Evolutionary conservation across 2,797 vertebrate species (phyloP), one percentile per base, ranked within the genome.

Genomic region (Zalophus californianus): DNA sequence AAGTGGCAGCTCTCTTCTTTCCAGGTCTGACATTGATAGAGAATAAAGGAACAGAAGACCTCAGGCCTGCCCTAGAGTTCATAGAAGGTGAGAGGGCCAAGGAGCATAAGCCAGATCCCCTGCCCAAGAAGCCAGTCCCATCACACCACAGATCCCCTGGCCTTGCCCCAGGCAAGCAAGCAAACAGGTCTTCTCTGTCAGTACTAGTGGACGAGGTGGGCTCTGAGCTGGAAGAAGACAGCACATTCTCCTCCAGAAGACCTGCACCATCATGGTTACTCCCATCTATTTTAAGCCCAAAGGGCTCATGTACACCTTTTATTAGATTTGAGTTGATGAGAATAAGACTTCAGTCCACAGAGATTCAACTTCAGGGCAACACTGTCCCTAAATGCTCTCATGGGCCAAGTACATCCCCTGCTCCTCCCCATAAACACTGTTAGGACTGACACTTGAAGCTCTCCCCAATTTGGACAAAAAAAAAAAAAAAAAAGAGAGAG

Each of bases 341-440:
- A 70, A 13, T 2, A 20, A 48, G n/a, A 29, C 4, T 21, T 60
- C 35, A 0, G 9, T 35, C 29, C 44, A 44, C 8, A 50, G 48
- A 89, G 48, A 35, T 14, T 72, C 38, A 25, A 4, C 80, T 20
- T 58, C 44, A 62, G 58, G 86, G 7, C 32, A 20, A 54, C 8
- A 1, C 14, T 4, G 5, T 35, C 48, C n/a, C 16, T 35, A 60
- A 52, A 41, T 0, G 15, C 20, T 41, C 56, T 62, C 0, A 0
- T 5, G 7, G 32, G 15, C 16, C 13, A 35, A 2, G 3, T 35
- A 48, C 1, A 60, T 3, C 16, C 15, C 35, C 13, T 29, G 14
- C 0, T 5, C 7, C 60, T 85, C 35, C 88, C 50, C 13, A 94
- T 21, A 48, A 91, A 60, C 18, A 32, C 0, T 4, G 12, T 0